phyloP scores from a whole-genome alignment of 2,888 invertebrate genomes.

The Drosophila bunnanda region DNA sequence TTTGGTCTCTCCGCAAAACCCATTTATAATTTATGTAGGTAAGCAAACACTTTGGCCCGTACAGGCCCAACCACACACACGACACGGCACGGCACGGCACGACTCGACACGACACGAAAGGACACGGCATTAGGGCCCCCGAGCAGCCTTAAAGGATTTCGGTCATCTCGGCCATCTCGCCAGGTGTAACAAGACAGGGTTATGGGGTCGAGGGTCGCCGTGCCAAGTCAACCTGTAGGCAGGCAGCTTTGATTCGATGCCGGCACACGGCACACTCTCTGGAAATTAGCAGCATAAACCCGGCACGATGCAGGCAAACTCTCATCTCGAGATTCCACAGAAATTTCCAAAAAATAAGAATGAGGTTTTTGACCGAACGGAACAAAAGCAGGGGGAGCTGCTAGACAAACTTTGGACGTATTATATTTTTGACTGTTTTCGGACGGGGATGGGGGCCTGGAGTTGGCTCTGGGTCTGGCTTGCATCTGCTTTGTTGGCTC shows the following conservation, averaged over 20 bases:
- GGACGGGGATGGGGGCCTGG: not conserved
- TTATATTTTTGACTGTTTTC: constrained; percentile 30
- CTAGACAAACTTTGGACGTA: constrained; percentile 59
- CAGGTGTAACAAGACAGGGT: constrained; percentile 32
- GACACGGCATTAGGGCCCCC: constrained; percentile 35
- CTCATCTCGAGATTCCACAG: constrained; percentile 22
- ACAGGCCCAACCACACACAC: constrained; percentile 28
- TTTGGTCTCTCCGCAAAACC: constrained; percentile 49
- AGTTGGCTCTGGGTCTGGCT: constrained; percentile 3
- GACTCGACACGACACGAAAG: constrained; percentile 19
- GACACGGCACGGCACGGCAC: constrained; percentile 18
- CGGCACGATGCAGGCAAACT: constrained; percentile 38
- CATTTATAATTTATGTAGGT: constrained; percentile 80
- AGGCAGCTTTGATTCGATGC: constrained; percentile 41
- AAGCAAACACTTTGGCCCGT: constrained; percentile 73
- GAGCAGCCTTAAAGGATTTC: constrained; percentile 60
- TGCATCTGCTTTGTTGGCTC: constrained; percentile 37
- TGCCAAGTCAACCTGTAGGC: constrained; percentile 54
- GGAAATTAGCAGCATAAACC: constrained; percentile 59
- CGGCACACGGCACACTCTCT: constrained; percentile 51
- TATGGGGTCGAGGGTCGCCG: constrained; percentile 21
- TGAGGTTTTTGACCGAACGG: constrained; percentile 28
- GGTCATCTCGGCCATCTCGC: constrained; percentile 9
- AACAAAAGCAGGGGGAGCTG: constrained; percentile 34
- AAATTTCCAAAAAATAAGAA: constrained; percentile 48